These are phyloP conservation scores for Ectemnius cavifrons DNA, from an alignment of 2,888 invertebrate genomes.

Conservation along the genomic window DNA sequence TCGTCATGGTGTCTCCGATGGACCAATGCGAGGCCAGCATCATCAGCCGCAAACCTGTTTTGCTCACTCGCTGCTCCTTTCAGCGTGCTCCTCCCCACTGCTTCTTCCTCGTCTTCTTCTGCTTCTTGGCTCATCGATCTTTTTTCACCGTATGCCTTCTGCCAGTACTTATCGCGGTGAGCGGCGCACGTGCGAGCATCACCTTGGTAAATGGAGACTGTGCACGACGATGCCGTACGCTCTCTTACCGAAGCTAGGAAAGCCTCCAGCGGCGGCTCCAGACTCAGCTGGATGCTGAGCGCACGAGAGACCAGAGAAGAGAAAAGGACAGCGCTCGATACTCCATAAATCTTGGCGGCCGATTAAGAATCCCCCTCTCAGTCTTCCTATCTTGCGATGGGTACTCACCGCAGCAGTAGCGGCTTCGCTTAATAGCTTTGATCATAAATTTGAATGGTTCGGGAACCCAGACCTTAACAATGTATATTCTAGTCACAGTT, in stretches of 20 bases:
- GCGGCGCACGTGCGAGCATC: conserved; percentile 71
- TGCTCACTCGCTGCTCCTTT: conserved; percentile 20
- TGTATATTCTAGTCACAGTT: too few relatives aligned
- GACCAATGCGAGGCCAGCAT: conserved; percentile 38
- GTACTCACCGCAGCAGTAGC: too few relatives aligned
- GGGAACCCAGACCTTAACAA: too few relatives aligned
- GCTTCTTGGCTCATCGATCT: conserved; percentile 23
- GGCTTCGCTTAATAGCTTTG: too few relatives aligned
- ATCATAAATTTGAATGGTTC: too few relatives aligned
- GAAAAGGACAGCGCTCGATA: conserved; percentile 1
- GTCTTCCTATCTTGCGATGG: too few relatives aligned
- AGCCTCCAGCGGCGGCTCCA: too few relatives aligned
- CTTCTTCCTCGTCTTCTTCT: conserved; percentile 22
- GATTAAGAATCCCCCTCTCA: background rate
- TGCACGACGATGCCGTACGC: background rate
- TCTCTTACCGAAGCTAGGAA: background rate
- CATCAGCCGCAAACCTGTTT: conserved; percentile 55
- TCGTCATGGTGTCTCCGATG: conserved; percentile 37
- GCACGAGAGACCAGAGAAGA: background rate
- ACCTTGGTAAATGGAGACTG: conserved; percentile 63
- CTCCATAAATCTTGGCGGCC: conserved; percentile 4
- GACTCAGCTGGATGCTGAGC: too few relatives aligned
- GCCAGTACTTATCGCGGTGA: conserved; percentile 44
- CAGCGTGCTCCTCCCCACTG: background rate
- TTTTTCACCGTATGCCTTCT: conserved; percentile 4